Evolutionary conservation across 2,888 invertebrate species (phyloP).

Genomic region (Rhingia campestris): DNA sequence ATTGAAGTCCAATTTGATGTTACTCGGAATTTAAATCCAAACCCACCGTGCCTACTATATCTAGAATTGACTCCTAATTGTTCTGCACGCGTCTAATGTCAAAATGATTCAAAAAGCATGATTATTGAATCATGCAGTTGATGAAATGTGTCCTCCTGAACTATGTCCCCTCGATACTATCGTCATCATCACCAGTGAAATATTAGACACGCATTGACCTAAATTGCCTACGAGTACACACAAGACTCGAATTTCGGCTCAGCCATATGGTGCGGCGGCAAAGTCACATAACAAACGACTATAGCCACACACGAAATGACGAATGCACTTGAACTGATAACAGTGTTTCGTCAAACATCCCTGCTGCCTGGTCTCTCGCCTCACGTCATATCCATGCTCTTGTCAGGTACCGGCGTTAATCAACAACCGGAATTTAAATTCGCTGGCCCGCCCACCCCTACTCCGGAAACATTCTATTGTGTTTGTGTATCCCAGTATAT

Average conservation of each 20-base stretch:
- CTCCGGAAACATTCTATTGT: slow-evolving; percentile 18
- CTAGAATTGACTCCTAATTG: too few relatives aligned
- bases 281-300: neutral
- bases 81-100: neutral
- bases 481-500: neutral
- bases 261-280: neutral
- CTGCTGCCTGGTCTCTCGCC: neutral
- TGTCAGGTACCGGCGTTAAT: slow-evolving; percentile 1
- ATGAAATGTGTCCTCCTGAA: slow-evolving; percentile 12
- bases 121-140: slow-evolving; percentile 56
- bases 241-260: too few relatives aligned
- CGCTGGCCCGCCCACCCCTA: neutral
- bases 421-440: slow-evolving; percentile 20
- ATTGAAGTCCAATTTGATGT: too few relatives aligned
- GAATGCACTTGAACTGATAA: slow-evolving; percentile 30
- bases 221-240: neutral
- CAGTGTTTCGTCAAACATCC: slow-evolving; percentile 10
- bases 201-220: slow-evolving; percentile 22
- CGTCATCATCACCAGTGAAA: neutral
- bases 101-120: slow-evolving; percentile 29
- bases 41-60: too few relatives aligned
- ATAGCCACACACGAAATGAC: neutral
- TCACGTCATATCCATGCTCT: neutral
- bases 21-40: too few relatives aligned
- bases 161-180: slow-evolving; percentile 3